A percentile compares a stretch with the other conserved stretches of the same genome.
Evolutionary conservation across 2,888 invertebrate species (phyloP).

Genomic region (Cerceris ruficornis): DNA sequence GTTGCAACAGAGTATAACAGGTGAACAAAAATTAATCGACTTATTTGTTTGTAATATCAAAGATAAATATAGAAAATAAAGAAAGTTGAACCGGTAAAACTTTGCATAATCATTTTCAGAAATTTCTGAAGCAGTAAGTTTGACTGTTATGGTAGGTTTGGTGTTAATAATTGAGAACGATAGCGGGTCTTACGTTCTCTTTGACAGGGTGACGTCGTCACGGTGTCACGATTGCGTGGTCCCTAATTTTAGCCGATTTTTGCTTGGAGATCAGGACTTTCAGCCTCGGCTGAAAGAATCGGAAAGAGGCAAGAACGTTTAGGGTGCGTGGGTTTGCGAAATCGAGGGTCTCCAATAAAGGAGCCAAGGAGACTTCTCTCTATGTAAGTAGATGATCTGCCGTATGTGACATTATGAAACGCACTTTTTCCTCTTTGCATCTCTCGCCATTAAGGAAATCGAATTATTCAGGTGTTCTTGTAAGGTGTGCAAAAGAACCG

Average conservation of each 20-base stretch:
- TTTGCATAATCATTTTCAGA: too few relatives aligned
- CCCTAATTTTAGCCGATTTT: conserved; percentile 48
- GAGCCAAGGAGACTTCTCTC: conserved; percentile 45
- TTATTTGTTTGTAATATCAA: too few relatives aligned
- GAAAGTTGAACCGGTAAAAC: too few relatives aligned
- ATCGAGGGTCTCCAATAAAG: conserved; percentile 50
- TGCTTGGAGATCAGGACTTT: conserved; percentile 10
- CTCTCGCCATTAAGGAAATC: too few relatives aligned
- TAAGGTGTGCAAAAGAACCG: conserved; percentile 6
- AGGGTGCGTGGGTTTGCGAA: conserved; percentile 59
- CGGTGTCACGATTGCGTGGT: conserved; percentile 18
- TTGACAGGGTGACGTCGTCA: not conserved
- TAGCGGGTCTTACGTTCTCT: not conserved
- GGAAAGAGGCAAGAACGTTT: conserved; percentile 41
- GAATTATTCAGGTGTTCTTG: too few relatives aligned
- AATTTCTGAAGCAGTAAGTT: not conserved
- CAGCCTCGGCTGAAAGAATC: conserved; percentile 34
- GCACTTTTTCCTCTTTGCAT: not conserved
- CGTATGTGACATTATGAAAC: not conserved
- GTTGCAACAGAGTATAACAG: too few relatives aligned
- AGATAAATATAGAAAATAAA: too few relatives aligned
- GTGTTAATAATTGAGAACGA: not conserved
- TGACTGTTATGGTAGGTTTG: not conserved
- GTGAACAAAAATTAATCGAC: too few relatives aligned
- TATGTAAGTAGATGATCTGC: not conserved